These are phyloP conservation scores for Baronia brevicornis DNA, from an alignment of 2,888 invertebrate species.

Conservation along the genomic window DNA sequence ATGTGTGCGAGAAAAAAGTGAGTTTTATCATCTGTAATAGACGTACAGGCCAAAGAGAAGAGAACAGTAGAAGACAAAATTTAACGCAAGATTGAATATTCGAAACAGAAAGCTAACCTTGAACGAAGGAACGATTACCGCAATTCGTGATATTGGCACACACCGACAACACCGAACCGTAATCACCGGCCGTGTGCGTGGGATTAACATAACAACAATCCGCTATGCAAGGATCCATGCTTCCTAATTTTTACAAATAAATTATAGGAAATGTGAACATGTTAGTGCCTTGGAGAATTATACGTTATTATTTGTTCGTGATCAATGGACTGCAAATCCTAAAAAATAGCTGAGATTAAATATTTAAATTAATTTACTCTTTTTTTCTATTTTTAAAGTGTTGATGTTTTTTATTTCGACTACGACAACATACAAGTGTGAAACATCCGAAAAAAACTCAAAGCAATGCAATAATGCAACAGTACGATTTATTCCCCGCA, in stretches of 20 bases:
- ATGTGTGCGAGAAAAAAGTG: no score
- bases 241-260: conserved; percentile 5
- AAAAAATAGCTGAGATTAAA: neutral
- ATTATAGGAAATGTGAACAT: conserved; percentile 1
- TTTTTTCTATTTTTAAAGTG: neutral
- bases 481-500: no score
- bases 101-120: conserved; percentile 1
- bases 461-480: no score
- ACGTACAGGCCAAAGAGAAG: no score
- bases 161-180: conserved; percentile 3
- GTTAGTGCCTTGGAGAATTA: conserved; percentile 3
- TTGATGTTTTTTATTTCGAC: no score
- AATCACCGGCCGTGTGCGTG: conserved; percentile 5
- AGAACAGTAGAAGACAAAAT: conserved; percentile 2
- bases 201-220: neutral
- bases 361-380: neutral
- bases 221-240: conserved; percentile 5
- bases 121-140: conserved; percentile 9
- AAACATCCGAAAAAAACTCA: no score
- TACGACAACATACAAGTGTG: no score
- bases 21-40: no score
- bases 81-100: conserved; percentile 5
- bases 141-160: conserved; percentile 3
- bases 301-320: neutral
- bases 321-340: conserved; percentile 5